Evolutionary conservation across 2,113 vertebrate genomes (phyloP), one percentile per base, ranked within the genome.

Genomic region (Vulpes vulpes): DNA sequence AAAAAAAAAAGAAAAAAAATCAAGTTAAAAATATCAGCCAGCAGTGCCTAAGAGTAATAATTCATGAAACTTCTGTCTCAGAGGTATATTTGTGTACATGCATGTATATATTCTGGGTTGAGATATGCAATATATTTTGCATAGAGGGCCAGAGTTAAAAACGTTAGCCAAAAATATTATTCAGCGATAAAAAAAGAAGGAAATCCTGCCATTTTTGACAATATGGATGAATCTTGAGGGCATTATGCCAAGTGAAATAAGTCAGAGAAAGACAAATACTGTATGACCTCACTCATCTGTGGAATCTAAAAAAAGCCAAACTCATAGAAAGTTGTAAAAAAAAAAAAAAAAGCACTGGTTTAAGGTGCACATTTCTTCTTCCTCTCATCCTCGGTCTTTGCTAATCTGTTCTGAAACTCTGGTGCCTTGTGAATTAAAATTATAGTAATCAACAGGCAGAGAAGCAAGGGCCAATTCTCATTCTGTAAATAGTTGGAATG

Each of bases 1-100:
- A 90, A 93, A 91, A 90, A 93, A 91, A 35, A 92, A 88, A 84
- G 62, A 60, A 74, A 83, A 83, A 67, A 38, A 81, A 78, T 55
- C 59, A 82, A 90, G 23, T 32, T 83, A 22, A 94, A 86, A 92
- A 78, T 65, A 69, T 27, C 55, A 65, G 55, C 51, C 35, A 43
- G 49, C 27, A 55, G 14, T 84, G 14, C 2, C n/a, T 84, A 79
- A 90, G 38, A 32, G 43, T 53, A 85, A 79, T 49, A 90, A 35
- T 69, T 97, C 32, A 71, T 62, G 67, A 86, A 69, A 57, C 14
- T 69, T 51, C 27, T 55, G 27, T 89, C 17, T 95, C 43, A 73
- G 89, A 92, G 15, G 49, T 7, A 20, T 60, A 69, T 35, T 6
- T 59, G 10, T 38, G 14, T 8, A 10, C 19, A 23, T 27, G 12